Evolutionary conservation across 2,113 vertebrate genomes (phyloP).

Genomic region (Neodontobutis hainanensis): DNA sequence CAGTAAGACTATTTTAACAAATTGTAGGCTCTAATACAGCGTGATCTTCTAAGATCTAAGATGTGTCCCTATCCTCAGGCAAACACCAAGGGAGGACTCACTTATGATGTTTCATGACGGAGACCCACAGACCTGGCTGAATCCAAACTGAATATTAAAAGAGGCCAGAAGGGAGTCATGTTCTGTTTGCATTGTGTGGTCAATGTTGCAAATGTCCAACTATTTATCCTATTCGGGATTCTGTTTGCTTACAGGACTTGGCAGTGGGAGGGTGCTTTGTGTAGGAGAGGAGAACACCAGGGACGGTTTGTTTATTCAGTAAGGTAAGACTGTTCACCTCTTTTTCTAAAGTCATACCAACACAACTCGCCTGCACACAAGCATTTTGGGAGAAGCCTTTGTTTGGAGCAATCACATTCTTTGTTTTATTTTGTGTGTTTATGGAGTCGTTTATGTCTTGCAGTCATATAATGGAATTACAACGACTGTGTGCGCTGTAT

Average conservation of each 20-base stretch:
- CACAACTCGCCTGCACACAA: not conserved
- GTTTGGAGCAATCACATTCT: not conserved
- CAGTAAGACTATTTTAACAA: too few species aligned
- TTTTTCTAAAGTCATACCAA: not conserved
- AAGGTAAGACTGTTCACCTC: constrained; percentile 59
- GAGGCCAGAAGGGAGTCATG: not conserved
- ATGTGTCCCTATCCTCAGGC: constrained; percentile 37
- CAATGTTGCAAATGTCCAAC: constrained; percentile 22
- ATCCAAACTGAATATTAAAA: constrained; percentile 12
- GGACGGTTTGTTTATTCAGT: constrained; percentile 36
- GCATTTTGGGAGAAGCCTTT: not conserved
- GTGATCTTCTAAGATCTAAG: constrained; percentile 16
- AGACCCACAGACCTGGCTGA: constrained; percentile 7
- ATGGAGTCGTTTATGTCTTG: not conserved
- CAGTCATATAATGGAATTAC: not conserved
- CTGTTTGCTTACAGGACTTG: constrained; percentile 55
- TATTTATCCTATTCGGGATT: constrained; percentile 42
- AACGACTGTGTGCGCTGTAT: constrained; percentile 1
- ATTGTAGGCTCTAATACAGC: not conserved
- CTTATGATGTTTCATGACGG: not conserved
- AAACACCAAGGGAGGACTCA: constrained; percentile 20
- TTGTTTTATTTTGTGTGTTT: not conserved
- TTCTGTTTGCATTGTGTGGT: constrained; percentile 24
- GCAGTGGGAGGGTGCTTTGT: constrained; percentile 40
- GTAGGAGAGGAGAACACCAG: constrained; percentile 49